phyloP scores from a whole-genome alignment of 2,113 vertebrate species.

The Nettapus auritus region DNA sequence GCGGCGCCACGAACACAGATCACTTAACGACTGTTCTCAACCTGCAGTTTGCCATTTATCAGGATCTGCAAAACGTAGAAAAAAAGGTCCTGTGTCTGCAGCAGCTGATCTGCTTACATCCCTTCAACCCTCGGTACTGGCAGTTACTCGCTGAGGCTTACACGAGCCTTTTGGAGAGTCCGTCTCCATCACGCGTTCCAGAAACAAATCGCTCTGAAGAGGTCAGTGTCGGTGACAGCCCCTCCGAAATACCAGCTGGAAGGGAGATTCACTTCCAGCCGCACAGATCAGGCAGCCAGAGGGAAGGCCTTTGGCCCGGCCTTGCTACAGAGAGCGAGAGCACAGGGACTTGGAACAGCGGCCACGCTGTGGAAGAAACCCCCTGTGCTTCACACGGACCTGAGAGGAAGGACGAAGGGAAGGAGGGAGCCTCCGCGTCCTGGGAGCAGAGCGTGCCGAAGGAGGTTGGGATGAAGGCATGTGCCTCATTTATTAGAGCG shows the following conservation, averaged over 20 bases:
- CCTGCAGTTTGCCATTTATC: slow-evolving; percentile 84
- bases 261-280: not conserved
- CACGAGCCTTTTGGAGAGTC: slow-evolving; percentile 60
- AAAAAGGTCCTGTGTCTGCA: slow-evolving; percentile 79
- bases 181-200: not conserved
- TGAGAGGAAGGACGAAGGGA: rapidly evolving
- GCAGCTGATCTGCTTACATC: slow-evolving; percentile 87
- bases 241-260: not conserved
- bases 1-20: slow-evolving; percentile 86
- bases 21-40: slow-evolving; percentile 86
- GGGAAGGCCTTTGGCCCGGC: not conserved
- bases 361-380: not conserved
- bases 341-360: not conserved
- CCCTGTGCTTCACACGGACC: not conserved
- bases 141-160: slow-evolving; percentile 84
- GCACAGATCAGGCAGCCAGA: not conserved
- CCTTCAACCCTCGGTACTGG: slow-evolving; percentile 90
- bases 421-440: rapidly evolving
- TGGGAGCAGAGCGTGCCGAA: not conserved
- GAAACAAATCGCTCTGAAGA: not conserved
- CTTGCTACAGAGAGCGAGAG: not conserved
- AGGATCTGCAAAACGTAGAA: slow-evolving; percentile 63
- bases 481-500: slow-evolving; percentile 85
- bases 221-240: not conserved
- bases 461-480: slow-evolving; percentile 78